Conservation (phyloP, 2,888 invertebrate genomes). For the Aleiodes alternator region DNA sequence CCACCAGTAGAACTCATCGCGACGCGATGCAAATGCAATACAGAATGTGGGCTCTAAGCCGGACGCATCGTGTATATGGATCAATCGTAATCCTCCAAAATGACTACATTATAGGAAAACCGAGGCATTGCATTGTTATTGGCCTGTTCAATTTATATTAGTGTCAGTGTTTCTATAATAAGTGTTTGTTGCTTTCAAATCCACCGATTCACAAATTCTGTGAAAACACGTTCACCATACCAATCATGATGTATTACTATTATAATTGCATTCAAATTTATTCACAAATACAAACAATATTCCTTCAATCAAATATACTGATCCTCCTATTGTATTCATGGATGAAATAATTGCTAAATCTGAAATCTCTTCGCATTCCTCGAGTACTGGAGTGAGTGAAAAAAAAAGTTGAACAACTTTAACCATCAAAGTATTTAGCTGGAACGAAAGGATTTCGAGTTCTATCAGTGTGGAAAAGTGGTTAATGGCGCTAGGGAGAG, state of each 20-base stretch:
- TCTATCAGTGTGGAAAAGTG: constrained; percentile 11
- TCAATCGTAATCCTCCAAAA: constrained; percentile 51
- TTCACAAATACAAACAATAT: no score
- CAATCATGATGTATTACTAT: constrained; percentile 17
- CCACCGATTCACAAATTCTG: constrained; percentile 16
- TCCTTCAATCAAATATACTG: no score
- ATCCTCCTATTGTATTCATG: no score
- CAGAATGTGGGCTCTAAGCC: constrained; percentile 17
- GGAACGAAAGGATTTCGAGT: constrained; percentile 12
- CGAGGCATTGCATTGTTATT: constrained; percentile 42
- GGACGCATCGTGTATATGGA: constrained; percentile 38
- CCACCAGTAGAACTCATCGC: constrained; percentile 15
- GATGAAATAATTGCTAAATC: background rate
- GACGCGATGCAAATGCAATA: constrained; percentile 20
- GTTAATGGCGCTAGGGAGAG: background rate
- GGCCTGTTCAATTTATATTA: constrained; percentile 40
- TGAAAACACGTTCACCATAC: background rate
- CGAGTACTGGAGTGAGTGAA: background rate
- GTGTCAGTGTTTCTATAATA: constrained; percentile 36
- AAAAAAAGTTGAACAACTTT: background rate
- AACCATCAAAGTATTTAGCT: constrained; percentile 12
- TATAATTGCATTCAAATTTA: constrained; percentile 1
- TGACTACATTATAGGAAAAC: constrained; percentile 47
- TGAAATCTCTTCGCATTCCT: background rate
- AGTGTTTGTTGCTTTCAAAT: constrained; percentile 30